Evolutionary conservation across 2,888 invertebrate genomes (phyloP), one percentile per base, ranked within the genome.

Genomic region (Actias luna): DNA sequence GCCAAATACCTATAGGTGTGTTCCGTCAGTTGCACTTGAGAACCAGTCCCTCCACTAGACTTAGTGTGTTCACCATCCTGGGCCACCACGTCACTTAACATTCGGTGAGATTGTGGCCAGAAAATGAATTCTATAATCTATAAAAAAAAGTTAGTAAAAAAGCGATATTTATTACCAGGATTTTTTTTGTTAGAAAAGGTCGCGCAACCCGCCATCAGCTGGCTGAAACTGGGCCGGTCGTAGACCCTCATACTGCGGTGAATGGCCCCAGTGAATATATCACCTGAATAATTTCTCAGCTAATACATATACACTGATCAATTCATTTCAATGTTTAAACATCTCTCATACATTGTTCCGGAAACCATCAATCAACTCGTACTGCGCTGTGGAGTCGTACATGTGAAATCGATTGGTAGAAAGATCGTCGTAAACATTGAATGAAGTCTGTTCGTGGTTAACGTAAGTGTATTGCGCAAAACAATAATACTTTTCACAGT

Each of bases 171-270:
- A n/a, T n/a, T n/a, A n/a, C n/a, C n/a, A n/a, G n/a, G 14, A 55
- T n/a, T 1, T 79, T 80, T 76, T 83, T 78, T 82, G 79, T 80
- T 77, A 80, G 76, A 66, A 72, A 69, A 63, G 65, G 61, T 60
- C 62, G 67, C 68, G 71, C 66, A 68, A 58, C 60, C 64, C 65
- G 67, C 82, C 88, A 89, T 90, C 91, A 91, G 90, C 89, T 92
- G 90, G 75, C 73, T 75, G 78, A 79, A 88, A 87, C 85, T 89
- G 85, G 89, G 89, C 77, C 88, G 92, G 91, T 90, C 91, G 80
- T 71, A 85, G 89, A 87, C 90, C 88, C 77, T 71, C 69, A 64
- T 61, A 65, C 69, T 55, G 71, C 83, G 90, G 86, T 89, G 79
- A 89, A 88, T 79, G 88, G 78, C 85, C 79, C 61, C 65, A 60